Evolutionary conservation across 2,888 invertebrate species (phyloP).

Genomic region (Teinopalpus imperialis): DNA sequence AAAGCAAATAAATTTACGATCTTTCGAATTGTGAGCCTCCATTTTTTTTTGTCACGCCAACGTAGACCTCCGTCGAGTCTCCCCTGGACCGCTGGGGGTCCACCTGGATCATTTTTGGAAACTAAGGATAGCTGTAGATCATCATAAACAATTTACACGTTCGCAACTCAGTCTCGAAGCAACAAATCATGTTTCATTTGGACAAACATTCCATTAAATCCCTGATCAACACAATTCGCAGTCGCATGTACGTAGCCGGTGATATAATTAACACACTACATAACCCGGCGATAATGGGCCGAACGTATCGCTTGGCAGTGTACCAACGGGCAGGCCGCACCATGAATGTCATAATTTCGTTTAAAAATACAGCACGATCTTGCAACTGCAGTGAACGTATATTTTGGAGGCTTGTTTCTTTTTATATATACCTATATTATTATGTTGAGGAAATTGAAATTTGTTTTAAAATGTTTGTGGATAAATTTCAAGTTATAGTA

Average conservation of each 20-base stretch:
- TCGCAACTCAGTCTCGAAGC: too few relatives aligned
- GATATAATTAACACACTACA: conserved; percentile 22
- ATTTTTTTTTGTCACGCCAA: too few relatives aligned
- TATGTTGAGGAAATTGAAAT: not conserved
- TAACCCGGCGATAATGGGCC: conserved; percentile 17
- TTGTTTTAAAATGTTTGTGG: too few relatives aligned
- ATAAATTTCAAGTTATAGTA: too few relatives aligned
- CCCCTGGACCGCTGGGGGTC: too few relatives aligned
- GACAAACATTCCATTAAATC: conserved; percentile 19
- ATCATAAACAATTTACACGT: too few relatives aligned
- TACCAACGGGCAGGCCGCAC: conserved; percentile 5
- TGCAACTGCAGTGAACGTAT: not conserved
- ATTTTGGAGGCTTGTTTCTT: conserved; percentile 1
- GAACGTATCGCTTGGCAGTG: conserved; percentile 19
- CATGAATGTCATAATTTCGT: conserved; percentile 11
- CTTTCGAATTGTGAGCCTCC: too few relatives aligned
- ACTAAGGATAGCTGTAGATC: too few relatives aligned
- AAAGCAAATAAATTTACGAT: too few relatives aligned
- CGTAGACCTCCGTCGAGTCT: too few relatives aligned
- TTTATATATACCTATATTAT: not conserved
- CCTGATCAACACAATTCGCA: conserved; percentile 4
- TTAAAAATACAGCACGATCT: conserved; percentile 7
- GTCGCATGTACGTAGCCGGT: not conserved
- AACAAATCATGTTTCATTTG: conserved; percentile 15
- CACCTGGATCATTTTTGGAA: too few relatives aligned